Evolutionary conservation across 2,113 vertebrate genomes (phyloP).

Genomic region (Saguinus midas): DNA sequence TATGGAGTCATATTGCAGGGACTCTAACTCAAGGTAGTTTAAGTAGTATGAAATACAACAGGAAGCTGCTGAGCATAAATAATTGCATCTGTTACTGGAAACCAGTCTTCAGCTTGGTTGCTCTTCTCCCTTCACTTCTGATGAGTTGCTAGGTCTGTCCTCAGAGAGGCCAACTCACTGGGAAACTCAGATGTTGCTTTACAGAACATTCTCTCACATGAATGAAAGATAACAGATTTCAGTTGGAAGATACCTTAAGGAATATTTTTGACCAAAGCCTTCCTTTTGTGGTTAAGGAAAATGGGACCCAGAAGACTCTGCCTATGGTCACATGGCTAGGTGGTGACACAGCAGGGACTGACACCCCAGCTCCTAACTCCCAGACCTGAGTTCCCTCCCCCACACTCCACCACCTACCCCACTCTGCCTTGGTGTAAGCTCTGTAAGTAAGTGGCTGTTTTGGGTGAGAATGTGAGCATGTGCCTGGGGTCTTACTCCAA

Average conservation of each 20-base stretch:
- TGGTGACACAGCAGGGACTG: not conserved
- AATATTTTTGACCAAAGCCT: not conserved
- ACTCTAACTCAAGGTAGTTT: not conserved
- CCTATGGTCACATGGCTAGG: not conserved
- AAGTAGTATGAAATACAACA: not conserved
- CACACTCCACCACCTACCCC: accelerated
- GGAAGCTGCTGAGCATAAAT: not conserved
- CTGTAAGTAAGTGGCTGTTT: not conserved
- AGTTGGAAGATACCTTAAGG: not conserved
- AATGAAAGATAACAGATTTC: not conserved
- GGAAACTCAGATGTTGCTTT: not conserved
- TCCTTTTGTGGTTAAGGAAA: not conserved
- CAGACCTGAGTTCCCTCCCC: not conserved
- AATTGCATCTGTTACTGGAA: accelerated
- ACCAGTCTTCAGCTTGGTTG: accelerated
- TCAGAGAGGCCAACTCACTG: accelerated
- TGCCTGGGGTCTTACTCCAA: not conserved
- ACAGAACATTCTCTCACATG: not conserved
- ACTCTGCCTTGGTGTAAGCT: not conserved
- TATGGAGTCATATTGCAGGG: not conserved
- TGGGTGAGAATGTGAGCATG: not conserved
- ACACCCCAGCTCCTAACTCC: accelerated
- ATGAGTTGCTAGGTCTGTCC: not conserved
- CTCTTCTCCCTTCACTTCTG: not conserved
- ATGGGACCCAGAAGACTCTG: not conserved